phyloP scores from a whole-genome alignment of 1,140 invertebrate genomes.

The Plodia interpunctella region DNA sequence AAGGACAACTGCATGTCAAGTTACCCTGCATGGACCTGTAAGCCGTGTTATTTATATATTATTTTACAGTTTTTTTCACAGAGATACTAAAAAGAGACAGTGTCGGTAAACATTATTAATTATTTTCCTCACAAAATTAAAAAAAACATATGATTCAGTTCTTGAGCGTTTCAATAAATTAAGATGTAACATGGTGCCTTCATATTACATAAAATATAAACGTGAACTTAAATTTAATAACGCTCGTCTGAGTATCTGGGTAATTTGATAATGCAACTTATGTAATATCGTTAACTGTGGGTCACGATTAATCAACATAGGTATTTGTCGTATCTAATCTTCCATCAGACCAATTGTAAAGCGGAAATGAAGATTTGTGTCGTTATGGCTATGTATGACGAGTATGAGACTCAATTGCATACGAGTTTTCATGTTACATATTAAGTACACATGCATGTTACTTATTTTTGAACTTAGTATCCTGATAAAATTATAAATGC shows the following conservation, averaged over 20 bases:
- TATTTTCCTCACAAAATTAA: too few relatives aligned
- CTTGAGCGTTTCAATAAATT: slow-evolving; percentile 4
- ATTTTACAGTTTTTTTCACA: too few relatives aligned
- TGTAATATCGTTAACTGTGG: slow-evolving; percentile 7
- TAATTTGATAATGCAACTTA: slow-evolving; percentile 9
- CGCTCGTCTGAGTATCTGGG: slow-evolving; percentile 9
- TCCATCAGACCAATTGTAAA: not conserved
- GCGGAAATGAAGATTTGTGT: not conserved
- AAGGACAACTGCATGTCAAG: too few relatives aligned
- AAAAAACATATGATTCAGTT: too few relatives aligned
- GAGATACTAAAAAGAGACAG: too few relatives aligned
- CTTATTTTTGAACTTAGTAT: too few relatives aligned
- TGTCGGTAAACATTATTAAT: too few relatives aligned
- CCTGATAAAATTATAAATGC: too few relatives aligned
- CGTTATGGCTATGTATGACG: not conserved
- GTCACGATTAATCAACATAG: not conserved
- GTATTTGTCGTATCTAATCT: slow-evolving; percentile 1
- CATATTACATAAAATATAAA: not conserved
- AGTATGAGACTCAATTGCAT: not conserved
- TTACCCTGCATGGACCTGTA: too few relatives aligned
- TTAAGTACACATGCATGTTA: too few relatives aligned
- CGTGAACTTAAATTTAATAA: slow-evolving; percentile 9
- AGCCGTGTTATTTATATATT: too few relatives aligned
- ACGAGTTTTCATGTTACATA: not conserved
- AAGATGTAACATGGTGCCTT: not conserved